Percentiles rank a stretch among this genome's conserved stretches.
Conservation (phyloP, 2,797 vertebrate species). For the Falco concolor region DNA sequence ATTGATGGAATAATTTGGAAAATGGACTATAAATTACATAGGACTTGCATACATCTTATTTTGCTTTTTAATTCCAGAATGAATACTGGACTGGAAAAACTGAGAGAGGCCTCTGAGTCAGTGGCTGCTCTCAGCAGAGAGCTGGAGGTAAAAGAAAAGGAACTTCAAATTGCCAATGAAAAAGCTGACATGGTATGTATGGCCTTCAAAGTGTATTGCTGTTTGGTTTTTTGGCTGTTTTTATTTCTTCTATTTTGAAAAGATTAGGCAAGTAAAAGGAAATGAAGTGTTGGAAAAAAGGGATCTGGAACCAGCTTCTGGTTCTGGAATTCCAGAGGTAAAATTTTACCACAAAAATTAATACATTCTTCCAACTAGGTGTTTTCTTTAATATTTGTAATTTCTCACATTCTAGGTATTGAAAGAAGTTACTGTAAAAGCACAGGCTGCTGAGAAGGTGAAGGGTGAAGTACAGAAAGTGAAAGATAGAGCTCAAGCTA, state of each 20-base stretch:
- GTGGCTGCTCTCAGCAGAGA: slow-evolving; percentile 89
- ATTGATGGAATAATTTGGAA: neutral
- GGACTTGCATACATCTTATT: neutral
- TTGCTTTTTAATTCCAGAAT: slow-evolving; percentile 77
- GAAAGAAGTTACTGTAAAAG: slow-evolving; percentile 93
- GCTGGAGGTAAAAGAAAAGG: slow-evolving; percentile 91
- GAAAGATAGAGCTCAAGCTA: slow-evolving; percentile 93
- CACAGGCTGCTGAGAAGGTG: slow-evolving; percentile 90
- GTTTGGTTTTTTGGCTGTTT: neutral
- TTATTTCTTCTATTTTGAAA: neutral
- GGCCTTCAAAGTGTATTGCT: neutral
- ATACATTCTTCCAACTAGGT: neutral
- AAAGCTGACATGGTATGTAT: slow-evolving; percentile 89
- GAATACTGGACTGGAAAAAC: slow-evolving; percentile 92
- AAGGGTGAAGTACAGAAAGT: slow-evolving; percentile 95
- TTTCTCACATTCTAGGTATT: slow-evolving; percentile 79
- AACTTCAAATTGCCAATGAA: slow-evolving; percentile 88
- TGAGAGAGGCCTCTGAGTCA: slow-evolving; percentile 92
- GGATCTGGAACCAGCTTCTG: neutral
- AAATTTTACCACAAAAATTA: neutral
- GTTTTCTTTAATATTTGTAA: neutral
- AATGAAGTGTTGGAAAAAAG: neutral
- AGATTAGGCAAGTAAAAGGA: neutral
- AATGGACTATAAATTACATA: neutral
- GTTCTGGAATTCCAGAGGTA: neutral